These are phyloP conservation scores for Drosophila austrosaltans DNA, from an alignment of 2,888 invertebrate genomes.

Conservation along the genomic window DNA sequence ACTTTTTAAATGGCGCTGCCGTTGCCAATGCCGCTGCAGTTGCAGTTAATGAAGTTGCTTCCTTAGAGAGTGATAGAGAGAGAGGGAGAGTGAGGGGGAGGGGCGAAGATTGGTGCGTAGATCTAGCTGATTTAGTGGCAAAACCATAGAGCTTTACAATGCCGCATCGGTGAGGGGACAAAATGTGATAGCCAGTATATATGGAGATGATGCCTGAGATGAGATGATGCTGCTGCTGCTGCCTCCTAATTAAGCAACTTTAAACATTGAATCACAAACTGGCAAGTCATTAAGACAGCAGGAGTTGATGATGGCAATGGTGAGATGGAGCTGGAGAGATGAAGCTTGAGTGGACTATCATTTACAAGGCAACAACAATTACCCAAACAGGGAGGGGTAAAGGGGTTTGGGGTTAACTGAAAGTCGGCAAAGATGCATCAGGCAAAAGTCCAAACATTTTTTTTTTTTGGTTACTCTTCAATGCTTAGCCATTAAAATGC, in stretches of 20 bases:
- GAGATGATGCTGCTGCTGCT: slow-evolving; percentile 21
- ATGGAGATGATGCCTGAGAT: slow-evolving; percentile 24
- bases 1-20: slow-evolving; percentile 68
- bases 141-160: slow-evolving; percentile 15
- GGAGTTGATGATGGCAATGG: slow-evolving; percentile 23
- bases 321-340: slow-evolving; percentile 10
- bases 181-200: slow-evolving; percentile 51
- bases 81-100: background rate
- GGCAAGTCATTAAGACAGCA: slow-evolving; percentile 70
- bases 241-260: slow-evolving; percentile 66
- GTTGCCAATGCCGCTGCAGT: slow-evolving; percentile 19
- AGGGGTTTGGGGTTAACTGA: background rate
- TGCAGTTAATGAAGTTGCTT: slow-evolving; percentile 71
- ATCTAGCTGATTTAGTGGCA: slow-evolving; percentile 47
- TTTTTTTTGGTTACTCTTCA: slow-evolving; percentile 43
- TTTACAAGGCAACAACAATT: slow-evolving; percentile 74
- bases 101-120: slow-evolving; percentile 15
- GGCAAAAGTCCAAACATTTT: slow-evolving; percentile 18
- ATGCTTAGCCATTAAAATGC: slow-evolving; percentile 71
- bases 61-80: slow-evolving; percentile 12
- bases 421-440: slow-evolving; percentile 57
- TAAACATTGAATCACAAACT: slow-evolving; percentile 65
- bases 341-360: slow-evolving; percentile 50
- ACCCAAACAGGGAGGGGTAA: slow-evolving; percentile 42
- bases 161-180: slow-evolving; percentile 60